phyloP scores from a whole-genome alignment of 2,797 vertebrate species.

The Clarias fuscus region DNA sequence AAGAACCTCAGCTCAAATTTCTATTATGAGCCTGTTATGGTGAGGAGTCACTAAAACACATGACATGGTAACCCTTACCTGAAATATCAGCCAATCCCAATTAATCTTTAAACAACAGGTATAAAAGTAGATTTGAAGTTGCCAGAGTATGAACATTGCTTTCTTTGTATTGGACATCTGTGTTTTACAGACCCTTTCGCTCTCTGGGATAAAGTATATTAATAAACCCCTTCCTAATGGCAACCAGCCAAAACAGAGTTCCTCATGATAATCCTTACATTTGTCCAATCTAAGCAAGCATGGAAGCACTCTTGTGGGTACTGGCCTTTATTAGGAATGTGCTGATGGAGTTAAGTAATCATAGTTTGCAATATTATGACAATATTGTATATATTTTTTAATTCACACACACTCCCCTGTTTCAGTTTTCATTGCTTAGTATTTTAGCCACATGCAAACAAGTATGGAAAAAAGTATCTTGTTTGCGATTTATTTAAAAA shows the following conservation, averaged over 20 bases:
- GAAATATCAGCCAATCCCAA: background rate
- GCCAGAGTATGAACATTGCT: too few relatives aligned
- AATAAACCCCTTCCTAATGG: background rate
- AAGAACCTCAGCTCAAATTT: background rate
- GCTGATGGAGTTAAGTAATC: background rate
- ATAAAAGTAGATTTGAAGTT: background rate
- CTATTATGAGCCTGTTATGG: background rate
- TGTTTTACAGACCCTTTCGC: background rate
- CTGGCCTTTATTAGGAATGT: background rate
- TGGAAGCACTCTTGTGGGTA: background rate
- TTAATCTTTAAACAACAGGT: background rate
- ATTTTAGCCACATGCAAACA: background rate
- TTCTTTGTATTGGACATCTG: background rate
- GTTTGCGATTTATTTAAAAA: too few relatives aligned
- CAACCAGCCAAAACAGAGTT: background rate
- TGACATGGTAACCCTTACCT: background rate
- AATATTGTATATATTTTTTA: background rate
- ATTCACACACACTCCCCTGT: too few relatives aligned
- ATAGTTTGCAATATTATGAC: background rate
- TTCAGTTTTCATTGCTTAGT: background rate
- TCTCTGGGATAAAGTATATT: background rate
- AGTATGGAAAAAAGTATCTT: too few relatives aligned
- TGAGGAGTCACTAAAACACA: background rate
- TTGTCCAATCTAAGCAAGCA: background rate
- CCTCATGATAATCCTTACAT: slow-evolving; percentile 8